Conservation (phyloP, 2,888 invertebrate species). For the Synanthedon andrenaeformis region DNA sequence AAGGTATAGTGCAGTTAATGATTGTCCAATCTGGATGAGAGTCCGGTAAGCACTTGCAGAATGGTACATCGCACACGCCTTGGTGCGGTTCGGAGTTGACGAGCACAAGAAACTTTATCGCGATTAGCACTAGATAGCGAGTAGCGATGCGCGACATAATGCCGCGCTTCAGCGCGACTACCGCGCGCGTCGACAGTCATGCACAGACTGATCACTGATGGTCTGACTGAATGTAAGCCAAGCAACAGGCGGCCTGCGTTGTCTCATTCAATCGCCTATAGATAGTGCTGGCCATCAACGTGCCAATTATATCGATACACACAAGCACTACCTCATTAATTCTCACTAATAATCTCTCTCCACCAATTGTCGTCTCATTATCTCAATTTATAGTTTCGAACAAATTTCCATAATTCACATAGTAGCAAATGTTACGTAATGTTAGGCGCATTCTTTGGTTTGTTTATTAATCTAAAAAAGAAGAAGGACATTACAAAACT, state of each 20-base stretch:
- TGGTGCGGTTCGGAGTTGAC: constrained; percentile 13
- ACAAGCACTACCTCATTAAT: background rate
- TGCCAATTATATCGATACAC: constrained; percentile 42
- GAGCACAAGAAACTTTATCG: constrained; percentile 3
- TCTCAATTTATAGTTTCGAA: too few relatives aligned
- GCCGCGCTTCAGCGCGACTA: constrained; percentile 50
- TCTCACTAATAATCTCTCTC: background rate
- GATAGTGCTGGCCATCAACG: constrained; percentile 37
- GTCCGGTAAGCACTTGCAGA: constrained; percentile 71
- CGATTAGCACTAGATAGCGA: constrained; percentile 34
- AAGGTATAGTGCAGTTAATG: constrained; percentile 74
- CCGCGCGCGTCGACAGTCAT: constrained; percentile 43
- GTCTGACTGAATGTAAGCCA: constrained; percentile 3
- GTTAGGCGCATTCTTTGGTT: too few relatives aligned
- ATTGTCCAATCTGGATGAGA: constrained; percentile 71
- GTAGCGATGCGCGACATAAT: constrained; percentile 38
- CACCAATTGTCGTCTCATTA: too few relatives aligned
- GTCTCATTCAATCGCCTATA: constrained; percentile 22
- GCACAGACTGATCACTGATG: constrained; percentile 30
- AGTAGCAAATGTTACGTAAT: too few relatives aligned
- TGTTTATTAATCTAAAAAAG: too few relatives aligned
- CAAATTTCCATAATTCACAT: too few relatives aligned
- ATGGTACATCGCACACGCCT: constrained; percentile 68
- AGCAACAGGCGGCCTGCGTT: constrained; percentile 10
- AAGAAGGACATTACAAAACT: too few relatives aligned